Base-by-base conservation (phyloP, 2,888 invertebrate genomes). In the Chloroclysta siterata region DNA sequence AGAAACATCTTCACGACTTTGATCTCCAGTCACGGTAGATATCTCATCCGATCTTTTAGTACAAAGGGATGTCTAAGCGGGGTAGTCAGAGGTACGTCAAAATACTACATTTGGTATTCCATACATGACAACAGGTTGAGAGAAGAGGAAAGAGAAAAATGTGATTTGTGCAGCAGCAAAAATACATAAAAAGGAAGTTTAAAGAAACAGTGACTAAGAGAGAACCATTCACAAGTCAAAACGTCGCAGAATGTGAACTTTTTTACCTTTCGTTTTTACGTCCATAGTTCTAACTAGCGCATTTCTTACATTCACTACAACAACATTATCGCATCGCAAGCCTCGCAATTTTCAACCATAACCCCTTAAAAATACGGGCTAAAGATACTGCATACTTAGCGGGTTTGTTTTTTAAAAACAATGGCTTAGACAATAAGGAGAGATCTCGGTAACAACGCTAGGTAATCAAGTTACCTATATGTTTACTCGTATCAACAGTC, bases 391-490 rank as follows among this genome's bases (percentile, higher is more conserved):
- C 7, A 29, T 10, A 53, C n/a, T 6, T 44, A 55, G 15, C 5
- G 42, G 36, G 53, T 66, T 65, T 39, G 57, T 60, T 39, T 28
- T 85, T 86, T 82, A 76, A 77, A 81, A 86, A 87, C 86, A 86
- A 73, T 22, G 22, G 74, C 72, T 80, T 83, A 81, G 82, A 86
- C 86, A 86, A 86, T 85, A 81, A 76, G 77, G 54, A 0, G 65
- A 76, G 74, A 77, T 76, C 72, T 80, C 77, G 72, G 75, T 72
- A 72, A 77, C 79, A 80, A 79, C 75, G 74, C 71, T 74, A 68
- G 73, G 71, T 64, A 48, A 71, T 78, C 75, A 53, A 53, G 68
- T 76, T 72, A 72, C 76, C 39, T 65, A 62, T 54, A 53, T 70
- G 70, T 58, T 65, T 67, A n/a, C n/a, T n/a, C n/a, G n/a, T n/a